Evolutionary conservation across 1,140 invertebrate species (phyloP), one percentile per base, ranked within the genome.

Genomic region (Scaptomyza montana): DNA sequence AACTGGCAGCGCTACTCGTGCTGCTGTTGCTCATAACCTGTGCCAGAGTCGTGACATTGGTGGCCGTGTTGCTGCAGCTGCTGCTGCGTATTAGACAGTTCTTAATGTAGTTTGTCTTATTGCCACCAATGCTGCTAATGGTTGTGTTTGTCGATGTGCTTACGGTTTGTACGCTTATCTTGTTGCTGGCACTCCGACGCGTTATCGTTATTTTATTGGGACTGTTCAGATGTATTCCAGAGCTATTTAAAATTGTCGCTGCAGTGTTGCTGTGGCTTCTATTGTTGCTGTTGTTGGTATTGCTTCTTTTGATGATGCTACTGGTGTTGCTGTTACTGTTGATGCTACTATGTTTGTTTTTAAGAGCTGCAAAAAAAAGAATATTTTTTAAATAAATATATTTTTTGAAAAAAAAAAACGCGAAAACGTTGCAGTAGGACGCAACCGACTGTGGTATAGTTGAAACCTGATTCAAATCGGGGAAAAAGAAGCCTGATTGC

Each of bases 21-120:
- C 84, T 89, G 84, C 84, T 87, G 61, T 87, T 90, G 81, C 89
- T 91, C 89, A 91, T 89, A 87, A 91, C 91, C 79, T 91, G 89
- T 33, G 89, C 89, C 89, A 91, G 45, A 12, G 89, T 91, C n/a
- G 89, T 91, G 74, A 91, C 90, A 80, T 91, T 91, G 68, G 81
- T 91, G 46, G 89, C 87, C 54, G 87, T 91, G 80, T 90, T 91
- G 82, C 89, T 91, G 74, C 86, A 89, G 78, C 90, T 91, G 73
- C 90, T 91, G 90, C 90, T 91, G 71, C 90, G 85, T 54, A 91
- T 91, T 33, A 91, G 69, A 55, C 90, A 91, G 75, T 91, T 91
- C 67, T 91, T 91, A 41, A 91, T 91, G 57, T 91, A 91, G 72
- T 87, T 87, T 16, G 63, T 84, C 53, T 87, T 89, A 33, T 56